Evolutionary conservation across 2,113 vertebrate genomes (phyloP).

Genomic region (Tor tambroides): DNA sequence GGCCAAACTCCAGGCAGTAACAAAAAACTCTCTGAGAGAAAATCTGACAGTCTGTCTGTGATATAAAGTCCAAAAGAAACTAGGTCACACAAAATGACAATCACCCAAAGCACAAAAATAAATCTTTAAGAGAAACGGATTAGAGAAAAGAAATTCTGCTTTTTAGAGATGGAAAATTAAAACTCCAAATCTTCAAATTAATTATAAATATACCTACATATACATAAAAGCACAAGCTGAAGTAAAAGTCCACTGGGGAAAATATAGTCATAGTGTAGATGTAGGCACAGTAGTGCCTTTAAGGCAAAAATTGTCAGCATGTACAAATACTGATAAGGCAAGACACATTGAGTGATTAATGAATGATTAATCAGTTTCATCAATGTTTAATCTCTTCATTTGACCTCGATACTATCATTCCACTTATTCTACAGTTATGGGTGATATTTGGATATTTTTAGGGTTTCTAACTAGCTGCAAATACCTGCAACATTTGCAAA

Average conservation of each 20-base stretch:
- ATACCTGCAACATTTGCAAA: background rate
- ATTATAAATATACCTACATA: too few species aligned
- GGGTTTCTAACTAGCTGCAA: background rate
- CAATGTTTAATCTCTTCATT: background rate
- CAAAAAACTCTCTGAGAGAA: background rate
- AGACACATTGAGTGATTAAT: too few species aligned
- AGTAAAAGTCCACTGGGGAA: too few species aligned
- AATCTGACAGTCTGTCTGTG: background rate
- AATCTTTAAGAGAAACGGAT: background rate
- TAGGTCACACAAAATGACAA: background rate
- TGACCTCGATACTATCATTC: background rate
- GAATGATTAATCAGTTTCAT: background rate
- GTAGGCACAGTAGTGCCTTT: too few species aligned
- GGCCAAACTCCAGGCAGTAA: background rate
- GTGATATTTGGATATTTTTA: background rate
- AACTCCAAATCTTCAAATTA: too few species aligned
- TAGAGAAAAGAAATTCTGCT: background rate
- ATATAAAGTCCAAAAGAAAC: background rate
- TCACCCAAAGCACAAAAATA: background rate
- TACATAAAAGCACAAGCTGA: too few species aligned
- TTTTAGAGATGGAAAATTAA: too few species aligned
- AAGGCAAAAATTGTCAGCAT: background rate
- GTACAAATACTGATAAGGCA: too few species aligned
- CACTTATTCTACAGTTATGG: background rate
- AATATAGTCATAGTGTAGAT: background rate